phyloP scores from a whole-genome alignment of 2,888 invertebrate genomes.

The Acholoe squamosa region DNA sequence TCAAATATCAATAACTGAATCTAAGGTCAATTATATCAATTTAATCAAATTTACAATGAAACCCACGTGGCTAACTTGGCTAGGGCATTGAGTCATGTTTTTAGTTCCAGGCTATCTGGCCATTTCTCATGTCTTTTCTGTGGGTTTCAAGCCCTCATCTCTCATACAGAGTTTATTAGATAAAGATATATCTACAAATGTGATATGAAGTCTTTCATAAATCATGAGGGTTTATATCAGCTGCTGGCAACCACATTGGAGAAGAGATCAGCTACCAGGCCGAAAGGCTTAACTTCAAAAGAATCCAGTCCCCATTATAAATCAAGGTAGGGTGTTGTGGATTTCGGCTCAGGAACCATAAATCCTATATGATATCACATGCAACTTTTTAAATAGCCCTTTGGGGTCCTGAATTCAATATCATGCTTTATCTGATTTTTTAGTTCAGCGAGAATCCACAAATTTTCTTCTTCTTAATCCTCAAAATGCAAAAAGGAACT shows the following conservation, averaged over 20 bases:
- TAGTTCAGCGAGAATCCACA: too few relatives aligned
- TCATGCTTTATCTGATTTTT: too few relatives aligned
- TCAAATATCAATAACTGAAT: constrained; percentile 58
- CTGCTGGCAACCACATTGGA: neutral
- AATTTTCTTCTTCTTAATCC: neutral
- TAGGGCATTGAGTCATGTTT: constrained; percentile 32
- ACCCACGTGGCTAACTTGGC: neutral
- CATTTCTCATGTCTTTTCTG: constrained; percentile 10
- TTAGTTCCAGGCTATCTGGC: neutral
- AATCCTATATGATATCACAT: too few relatives aligned
- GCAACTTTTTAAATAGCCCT: too few relatives aligned
- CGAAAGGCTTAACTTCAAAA: neutral
- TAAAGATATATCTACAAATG: constrained; percentile 2
- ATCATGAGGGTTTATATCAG: neutral
- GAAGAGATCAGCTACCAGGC: neutral
- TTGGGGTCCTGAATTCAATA: too few relatives aligned
- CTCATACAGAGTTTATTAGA: neutral
- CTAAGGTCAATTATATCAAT: constrained; percentile 46
- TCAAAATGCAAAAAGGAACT: neutral
- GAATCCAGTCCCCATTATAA: neutral
- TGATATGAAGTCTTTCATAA: constrained; percentile 7
- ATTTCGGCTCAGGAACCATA: neutral
- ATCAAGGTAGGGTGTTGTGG: neutral
- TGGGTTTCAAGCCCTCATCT: neutral
- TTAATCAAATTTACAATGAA: constrained; percentile 19